Evolutionary conservation across 2,113 vertebrate species (phyloP).

Genomic region (Amia ocellicauda): DNA sequence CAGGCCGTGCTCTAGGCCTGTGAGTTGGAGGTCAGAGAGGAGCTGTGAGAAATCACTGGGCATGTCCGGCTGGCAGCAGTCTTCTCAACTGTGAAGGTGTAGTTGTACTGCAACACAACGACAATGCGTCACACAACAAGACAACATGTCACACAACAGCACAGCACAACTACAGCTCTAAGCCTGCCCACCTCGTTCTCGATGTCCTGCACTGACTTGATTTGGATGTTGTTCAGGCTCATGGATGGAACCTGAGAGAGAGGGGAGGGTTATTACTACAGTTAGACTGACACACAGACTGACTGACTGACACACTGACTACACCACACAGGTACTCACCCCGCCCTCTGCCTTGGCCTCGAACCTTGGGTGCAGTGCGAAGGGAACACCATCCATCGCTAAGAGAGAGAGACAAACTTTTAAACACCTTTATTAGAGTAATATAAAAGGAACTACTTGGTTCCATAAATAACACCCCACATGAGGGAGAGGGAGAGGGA

Average conservation of each 20-base stretch:
- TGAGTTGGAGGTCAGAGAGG: too few relatives aligned
- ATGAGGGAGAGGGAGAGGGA: neutral
- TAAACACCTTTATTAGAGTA: too few relatives aligned
- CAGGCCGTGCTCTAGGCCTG: too few relatives aligned
- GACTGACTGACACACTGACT: neutral
- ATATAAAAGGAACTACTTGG: too few relatives aligned
- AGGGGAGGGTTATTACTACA: neutral
- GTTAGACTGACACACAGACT: neutral
- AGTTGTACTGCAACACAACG: conserved; percentile 50
- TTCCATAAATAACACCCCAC: too few relatives aligned
- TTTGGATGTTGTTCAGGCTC: conserved; percentile 57
- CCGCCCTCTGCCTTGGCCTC: conserved; percentile 44
- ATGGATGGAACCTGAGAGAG: conserved; percentile 35
- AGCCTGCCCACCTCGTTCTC: conserved; percentile 71
- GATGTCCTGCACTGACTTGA: conserved; percentile 82
- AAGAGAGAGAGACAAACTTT: conserved; percentile 26
- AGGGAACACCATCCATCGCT: conserved; percentile 86
- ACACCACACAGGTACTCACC: conserved; percentile 51
- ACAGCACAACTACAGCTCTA: neutral
- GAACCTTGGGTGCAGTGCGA: conserved; percentile 76
- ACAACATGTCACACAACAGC: neutral
- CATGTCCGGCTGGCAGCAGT: conserved; percentile 50
- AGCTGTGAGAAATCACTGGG: neutral
- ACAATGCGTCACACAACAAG: neutral
- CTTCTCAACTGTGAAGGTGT: conserved; percentile 60